A percentile compares a stretch with the other conserved stretches of the same genome.
Conservation (phyloP, 2,888 invertebrate species). For the Hirudinaria manillensis region DNA sequence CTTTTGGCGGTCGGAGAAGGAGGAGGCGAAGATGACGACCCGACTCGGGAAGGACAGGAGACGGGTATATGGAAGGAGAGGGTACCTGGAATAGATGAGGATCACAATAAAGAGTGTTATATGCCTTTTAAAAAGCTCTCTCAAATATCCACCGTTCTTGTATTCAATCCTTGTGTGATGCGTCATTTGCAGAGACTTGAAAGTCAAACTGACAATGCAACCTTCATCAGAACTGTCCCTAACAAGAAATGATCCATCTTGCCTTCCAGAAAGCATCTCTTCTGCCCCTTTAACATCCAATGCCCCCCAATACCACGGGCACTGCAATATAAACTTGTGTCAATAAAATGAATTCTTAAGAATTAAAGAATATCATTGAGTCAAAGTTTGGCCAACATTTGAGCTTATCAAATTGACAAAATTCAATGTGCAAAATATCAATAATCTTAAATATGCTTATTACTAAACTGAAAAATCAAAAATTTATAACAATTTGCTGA, state of each 20-base stretch:
- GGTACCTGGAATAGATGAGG: not conserved
- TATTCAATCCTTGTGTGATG: slow-evolving; percentile 71
- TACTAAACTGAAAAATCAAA: too few species aligned
- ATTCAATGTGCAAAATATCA: too few species aligned
- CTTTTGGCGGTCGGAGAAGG: not conserved
- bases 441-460: too few species aligned
- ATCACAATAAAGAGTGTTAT: not conserved
- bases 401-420: not conserved
- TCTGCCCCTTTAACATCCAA: slow-evolving; percentile 28
- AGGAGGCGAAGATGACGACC: not conserved
- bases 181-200: slow-evolving; percentile 64
- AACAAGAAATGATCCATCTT: slow-evolving; percentile 67
- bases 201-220: slow-evolving; percentile 68
- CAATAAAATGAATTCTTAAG: not conserved
- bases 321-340: slow-evolving; percentile 47
- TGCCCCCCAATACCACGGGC: slow-evolving; percentile 32
- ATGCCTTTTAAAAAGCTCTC: not conserved
- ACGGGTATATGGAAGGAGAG: slow-evolving; percentile 21
- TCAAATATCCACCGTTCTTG: slow-evolving; percentile 58
- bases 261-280: not conserved
- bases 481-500: too few species aligned
- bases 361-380: not conserved
- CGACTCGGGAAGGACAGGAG: not conserved
- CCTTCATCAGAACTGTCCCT: slow-evolving; percentile 69
- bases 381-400: not conserved